Evolutionary conservation across 2,888 invertebrate genomes (phyloP).

Genomic region (Ethmia dodecea): DNA sequence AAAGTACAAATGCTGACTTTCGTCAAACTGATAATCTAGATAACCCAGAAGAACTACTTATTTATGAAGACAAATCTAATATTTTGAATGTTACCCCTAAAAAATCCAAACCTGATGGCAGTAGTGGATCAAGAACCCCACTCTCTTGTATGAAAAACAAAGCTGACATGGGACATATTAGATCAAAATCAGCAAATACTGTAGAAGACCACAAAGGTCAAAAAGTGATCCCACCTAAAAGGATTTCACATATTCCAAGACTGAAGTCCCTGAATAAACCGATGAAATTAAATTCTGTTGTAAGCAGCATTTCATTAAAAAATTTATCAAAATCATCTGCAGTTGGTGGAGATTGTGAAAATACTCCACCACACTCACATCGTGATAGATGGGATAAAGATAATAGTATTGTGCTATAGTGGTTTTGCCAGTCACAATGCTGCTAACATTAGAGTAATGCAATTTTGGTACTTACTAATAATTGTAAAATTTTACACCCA

Average conservation of each 20-base stretch:
- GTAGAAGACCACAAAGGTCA: constrained; percentile 47
- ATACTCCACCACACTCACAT: constrained; percentile 68
- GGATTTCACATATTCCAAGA: constrained; percentile 64
- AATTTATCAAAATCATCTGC: constrained; percentile 44
- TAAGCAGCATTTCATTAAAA: constrained; percentile 56
- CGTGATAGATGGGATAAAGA: constrained; percentile 72
- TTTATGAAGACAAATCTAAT: constrained; percentile 75
- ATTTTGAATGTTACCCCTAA: constrained; percentile 47
- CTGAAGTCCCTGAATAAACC: constrained; percentile 55
- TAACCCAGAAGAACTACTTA: constrained; percentile 68
- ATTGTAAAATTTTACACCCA: too few species aligned
- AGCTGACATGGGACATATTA: constrained; percentile 44
- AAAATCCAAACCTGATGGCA: constrained; percentile 48
- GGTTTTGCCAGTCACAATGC: background rate
- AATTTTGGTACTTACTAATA: too few species aligned
- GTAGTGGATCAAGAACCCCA: constrained; percentile 61
- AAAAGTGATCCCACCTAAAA: constrained; percentile 20
- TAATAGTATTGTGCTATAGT: constrained; percentile 62
- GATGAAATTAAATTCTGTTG: constrained; percentile 33
- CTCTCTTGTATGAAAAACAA: constrained; percentile 73
- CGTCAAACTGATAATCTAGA: constrained; percentile 36
- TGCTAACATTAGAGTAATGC: background rate
- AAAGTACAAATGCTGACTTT: constrained; percentile 53
- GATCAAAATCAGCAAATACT: constrained; percentile 66
- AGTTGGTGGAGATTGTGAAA: constrained; percentile 63